These are phyloP conservation scores for Andricus curvator DNA, from an alignment of 2,888 invertebrate genomes.

Conservation along the genomic window DNA sequence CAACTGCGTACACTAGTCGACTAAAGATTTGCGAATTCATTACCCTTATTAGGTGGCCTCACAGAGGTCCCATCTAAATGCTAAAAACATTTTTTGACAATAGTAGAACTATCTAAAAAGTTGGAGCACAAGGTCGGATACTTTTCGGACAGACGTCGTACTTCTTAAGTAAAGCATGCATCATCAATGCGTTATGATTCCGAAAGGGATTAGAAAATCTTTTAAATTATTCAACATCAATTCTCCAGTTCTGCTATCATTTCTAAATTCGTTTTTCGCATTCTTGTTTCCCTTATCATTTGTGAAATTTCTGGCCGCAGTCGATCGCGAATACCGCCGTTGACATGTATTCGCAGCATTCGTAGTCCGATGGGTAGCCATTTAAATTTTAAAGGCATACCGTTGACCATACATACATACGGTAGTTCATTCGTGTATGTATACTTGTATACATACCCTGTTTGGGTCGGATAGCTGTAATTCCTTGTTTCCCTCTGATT, in stretches of 20 bases:
- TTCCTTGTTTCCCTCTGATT: slow-evolving; percentile 59
- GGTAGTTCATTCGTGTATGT: slow-evolving; percentile 43
- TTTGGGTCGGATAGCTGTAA: slow-evolving; percentile 68
- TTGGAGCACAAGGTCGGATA: too few species aligned
- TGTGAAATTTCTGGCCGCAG: slow-evolving; percentile 25
- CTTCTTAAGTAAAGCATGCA: too few species aligned
- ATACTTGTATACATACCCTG: slow-evolving; percentile 41
- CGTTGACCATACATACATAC: slow-evolving; percentile 63
- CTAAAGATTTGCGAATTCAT: too few species aligned
- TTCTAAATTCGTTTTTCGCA: slow-evolving; percentile 13
- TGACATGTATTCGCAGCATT: slow-evolving; percentile 63
- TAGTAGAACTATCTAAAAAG: too few species aligned
- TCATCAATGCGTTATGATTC: neutral
- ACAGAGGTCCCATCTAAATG: too few species aligned
- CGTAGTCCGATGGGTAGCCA: slow-evolving; percentile 63
- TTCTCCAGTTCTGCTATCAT: neutral
- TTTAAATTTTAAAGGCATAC: slow-evolving; percentile 73
- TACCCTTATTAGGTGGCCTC: too few species aligned
- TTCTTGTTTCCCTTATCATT: slow-evolving; percentile 10
- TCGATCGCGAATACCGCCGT: slow-evolving; percentile 48
- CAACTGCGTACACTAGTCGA: too few species aligned
- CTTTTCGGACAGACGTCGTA: too few species aligned
- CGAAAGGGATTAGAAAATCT: neutral
- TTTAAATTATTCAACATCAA: neutral
- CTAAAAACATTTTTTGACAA: too few species aligned